Conservation (phyloP, 2,113 vertebrate species). For the Lontra canadensis region DNA sequence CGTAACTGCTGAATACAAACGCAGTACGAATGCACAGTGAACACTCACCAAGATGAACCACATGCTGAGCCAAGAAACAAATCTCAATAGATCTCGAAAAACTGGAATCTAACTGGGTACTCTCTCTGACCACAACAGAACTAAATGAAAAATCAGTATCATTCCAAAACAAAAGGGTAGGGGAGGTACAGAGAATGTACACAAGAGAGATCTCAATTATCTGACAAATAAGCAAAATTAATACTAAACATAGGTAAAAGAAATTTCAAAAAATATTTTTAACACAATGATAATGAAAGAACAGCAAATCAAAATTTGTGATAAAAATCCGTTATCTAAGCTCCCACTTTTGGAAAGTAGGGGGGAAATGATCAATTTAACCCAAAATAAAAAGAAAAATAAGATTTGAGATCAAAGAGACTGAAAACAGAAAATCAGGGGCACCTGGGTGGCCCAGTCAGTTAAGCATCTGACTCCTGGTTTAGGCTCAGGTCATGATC, state of each 20-base stretch:
- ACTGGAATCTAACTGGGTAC: not conserved
- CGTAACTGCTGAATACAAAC: not conserved
- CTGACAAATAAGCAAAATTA: slow-evolving; percentile 22
- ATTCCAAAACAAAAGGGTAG: not conserved
- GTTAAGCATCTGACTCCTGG: not conserved
- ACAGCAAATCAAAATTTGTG: slow-evolving; percentile 1
- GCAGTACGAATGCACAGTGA: not conserved
- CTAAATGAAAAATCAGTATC: slow-evolving; percentile 12
- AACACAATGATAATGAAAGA: slow-evolving; percentile 6
- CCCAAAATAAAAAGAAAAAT: not conserved
- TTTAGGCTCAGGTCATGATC: not conserved
- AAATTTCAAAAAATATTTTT: not conserved
- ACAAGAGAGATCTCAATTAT: not conserved
- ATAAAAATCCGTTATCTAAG: not conserved
- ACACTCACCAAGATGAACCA: not conserved
- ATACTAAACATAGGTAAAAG: not conserved
- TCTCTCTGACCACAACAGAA: not conserved
- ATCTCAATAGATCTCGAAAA: not conserved
- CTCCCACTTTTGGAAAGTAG: not conserved
- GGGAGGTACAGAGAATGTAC: not conserved
- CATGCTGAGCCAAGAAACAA: not conserved
- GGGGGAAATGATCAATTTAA: not conserved
- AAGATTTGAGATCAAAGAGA: not conserved
- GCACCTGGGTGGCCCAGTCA: not conserved
- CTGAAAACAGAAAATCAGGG: not conserved